Conservation (phyloP, 1,140 invertebrate genomes). For the Macrostomum lignano region DNA sequence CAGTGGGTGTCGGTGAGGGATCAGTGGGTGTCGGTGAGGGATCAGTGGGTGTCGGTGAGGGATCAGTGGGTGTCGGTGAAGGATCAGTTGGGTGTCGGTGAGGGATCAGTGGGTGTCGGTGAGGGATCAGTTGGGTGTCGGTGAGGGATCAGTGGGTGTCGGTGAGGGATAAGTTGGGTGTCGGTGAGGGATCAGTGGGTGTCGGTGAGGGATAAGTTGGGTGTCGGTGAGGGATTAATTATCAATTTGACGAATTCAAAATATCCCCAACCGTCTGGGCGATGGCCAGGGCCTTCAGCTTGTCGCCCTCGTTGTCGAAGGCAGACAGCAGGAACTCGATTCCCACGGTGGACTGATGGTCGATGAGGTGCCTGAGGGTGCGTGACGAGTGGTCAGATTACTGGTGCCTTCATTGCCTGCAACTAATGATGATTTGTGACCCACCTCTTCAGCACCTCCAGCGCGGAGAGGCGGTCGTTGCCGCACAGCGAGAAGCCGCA, state of each 20-base stretch:
- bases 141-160: no score
- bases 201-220: no score
- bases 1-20: no score
- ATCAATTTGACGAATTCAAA: constrained; percentile 1
- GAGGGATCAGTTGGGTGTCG: no score
- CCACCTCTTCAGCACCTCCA: constrained; percentile 21
- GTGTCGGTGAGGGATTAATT: no score
- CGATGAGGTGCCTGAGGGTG: constrained; percentile 12
- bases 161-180: no score
- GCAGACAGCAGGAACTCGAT: constrained; percentile 19
- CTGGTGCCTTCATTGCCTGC: background rate
- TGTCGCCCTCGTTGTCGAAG: constrained; percentile 19
- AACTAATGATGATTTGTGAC: background rate
- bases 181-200: no score
- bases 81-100: no score
- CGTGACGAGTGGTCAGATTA: background rate
- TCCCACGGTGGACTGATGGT: constrained; percentile 15
- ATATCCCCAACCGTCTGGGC: constrained; percentile 15
- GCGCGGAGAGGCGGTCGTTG: constrained; percentile 17
- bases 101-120: no score
- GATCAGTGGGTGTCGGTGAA: no score
- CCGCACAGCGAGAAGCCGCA: constrained; percentile 13
- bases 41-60: no score
- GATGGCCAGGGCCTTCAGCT: constrained; percentile 15
- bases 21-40: no score